Evolutionary conservation across 2,888 invertebrate species (phyloP).

Genomic region (Eledona agricola): DNA sequence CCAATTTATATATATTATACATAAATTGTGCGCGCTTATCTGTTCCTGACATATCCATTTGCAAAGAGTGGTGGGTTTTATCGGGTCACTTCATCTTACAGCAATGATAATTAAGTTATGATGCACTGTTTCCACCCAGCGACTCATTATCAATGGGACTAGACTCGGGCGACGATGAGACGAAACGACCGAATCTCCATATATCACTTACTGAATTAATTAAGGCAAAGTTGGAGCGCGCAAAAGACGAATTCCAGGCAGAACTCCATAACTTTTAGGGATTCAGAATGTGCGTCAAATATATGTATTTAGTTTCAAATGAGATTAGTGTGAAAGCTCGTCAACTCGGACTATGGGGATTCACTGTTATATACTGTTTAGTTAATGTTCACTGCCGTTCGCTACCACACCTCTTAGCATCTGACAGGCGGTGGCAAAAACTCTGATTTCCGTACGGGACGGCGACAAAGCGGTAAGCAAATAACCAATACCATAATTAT

Average conservation of each 20-base stretch:
- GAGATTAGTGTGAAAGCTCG: conserved; percentile 30
- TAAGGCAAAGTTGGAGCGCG: no score
- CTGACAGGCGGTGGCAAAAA: conserved; percentile 32
- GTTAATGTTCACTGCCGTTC: conserved; percentile 27
- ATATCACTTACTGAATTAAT: no score
- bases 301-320: conserved; percentile 30
- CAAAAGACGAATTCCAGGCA: no score
- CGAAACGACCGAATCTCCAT: neutral
- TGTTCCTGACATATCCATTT: conserved; percentile 29
- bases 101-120: conserved; percentile 47
- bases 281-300: no score
- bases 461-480: conserved; percentile 12
- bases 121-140: conserved; percentile 48
- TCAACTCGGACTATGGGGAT: conserved; percentile 21
- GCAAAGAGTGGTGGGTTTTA: conserved; percentile 26
- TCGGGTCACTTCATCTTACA: conserved; percentile 28
- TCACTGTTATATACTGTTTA: conserved; percentile 27
- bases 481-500: conserved; percentile 4
- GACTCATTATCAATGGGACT: conserved; percentile 41
- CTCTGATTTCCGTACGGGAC: conserved; percentile 26
- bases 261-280: no score
- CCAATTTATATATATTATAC: conserved; percentile 3
- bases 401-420: conserved; percentile 31
- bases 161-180: conserved; percentile 8
- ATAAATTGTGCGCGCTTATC: conserved; percentile 23